Evolutionary conservation across 2,797 vertebrate genomes (phyloP), one percentile per base, ranked within the genome.

Genomic region (Anguilla obscura): DNA sequence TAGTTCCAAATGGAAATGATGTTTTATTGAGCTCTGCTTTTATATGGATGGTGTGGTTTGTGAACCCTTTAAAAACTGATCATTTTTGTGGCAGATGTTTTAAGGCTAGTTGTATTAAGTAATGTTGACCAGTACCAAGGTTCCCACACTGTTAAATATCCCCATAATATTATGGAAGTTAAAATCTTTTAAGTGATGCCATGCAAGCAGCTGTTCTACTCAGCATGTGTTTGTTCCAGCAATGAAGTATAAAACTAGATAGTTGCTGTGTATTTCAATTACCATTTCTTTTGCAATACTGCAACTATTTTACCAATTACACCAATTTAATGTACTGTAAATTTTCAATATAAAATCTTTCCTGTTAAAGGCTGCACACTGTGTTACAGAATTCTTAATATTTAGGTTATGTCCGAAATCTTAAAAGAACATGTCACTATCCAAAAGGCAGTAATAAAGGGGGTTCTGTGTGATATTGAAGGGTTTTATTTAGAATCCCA

Each of bases 341-440:
- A 74, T 74, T 36, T 33, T 36, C 8, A 27, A 54, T 21, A 30
- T 71, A 86, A 86, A 52, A 86, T 86, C n/a, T 74, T 69, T 9
- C 66, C 66, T 27, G 66, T 69, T 69, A 69, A 27, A 30, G 27
- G 69, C 30, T 33, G 33, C 12, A 33, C 10, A 33, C 69, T 30
- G 9, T 69, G 69, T 74, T 8, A 33, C 69, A 0, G 27, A 74
- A 74, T 30, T 30, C 27, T 33, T 12, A 21, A 74, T 33, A 36
- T 33, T 74, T 33, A 30, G 27, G 30, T 74, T 36, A 74, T 4
- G 30, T 79, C 18, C 21, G 1, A 6, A 40, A 21, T 40, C 10
- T 79, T 79, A 40, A 76, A 76, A 14, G 12, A 79, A 1, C 6
- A 40, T 45, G 33, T 21, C 40, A 5, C 9, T 40, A 79, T 79